Base-by-base conservation (phyloP, 2,888 invertebrate genomes). In the Listrodromus nycthemerus region DNA sequence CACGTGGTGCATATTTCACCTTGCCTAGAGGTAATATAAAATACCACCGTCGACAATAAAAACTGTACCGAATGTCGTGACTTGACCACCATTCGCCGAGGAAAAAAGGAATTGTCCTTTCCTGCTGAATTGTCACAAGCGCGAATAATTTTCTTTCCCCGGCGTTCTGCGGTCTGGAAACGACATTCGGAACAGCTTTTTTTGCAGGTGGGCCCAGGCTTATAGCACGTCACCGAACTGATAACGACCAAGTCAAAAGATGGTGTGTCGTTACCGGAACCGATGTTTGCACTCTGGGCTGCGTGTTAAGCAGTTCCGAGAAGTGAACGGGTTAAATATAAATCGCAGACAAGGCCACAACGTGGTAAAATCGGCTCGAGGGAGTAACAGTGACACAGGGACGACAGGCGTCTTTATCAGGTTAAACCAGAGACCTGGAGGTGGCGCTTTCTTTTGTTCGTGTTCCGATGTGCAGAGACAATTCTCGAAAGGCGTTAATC, bases 401-500 rank as follows among this genome's bases (percentile, higher is more conserved):
- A 52, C 70, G 75, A 74, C 79, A 16, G 58, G 30, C 30, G 27
- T 27, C 5, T 24, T 58, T 16, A 24, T 7, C 30, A 19, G 13
- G 24, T 30, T 4, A 27, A 58, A 4, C 27, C 30, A 30, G 16
- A 27, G 24, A 4, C 30, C 13, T 27, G 10, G 0, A 13, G 58
- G 13, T 21, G 24, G 37, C 27, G 63, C 21, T 69, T 65, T 73
- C 41, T 73, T 37, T 10, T 58, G 30, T 78, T 45, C 67, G 19
- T 10, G 37, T 19, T 27, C 21, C 6, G 37, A 58, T 16, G 80
- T 79, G 27, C 52, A 6, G 45, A 21, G 70, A 61, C 27, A 61
- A 77, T 79, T 65, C 52, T 74, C 33, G 67, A 77, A 58, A 70
- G 50, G 65, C 21, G 10, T 63, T 70, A 69, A 84, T 82, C 82